These are phyloP conservation scores for Heliocidaris erythrogramma DNA, from an alignment of 35 echinoderm and acorn worm genomes.

Conservation along the genomic window DNA sequence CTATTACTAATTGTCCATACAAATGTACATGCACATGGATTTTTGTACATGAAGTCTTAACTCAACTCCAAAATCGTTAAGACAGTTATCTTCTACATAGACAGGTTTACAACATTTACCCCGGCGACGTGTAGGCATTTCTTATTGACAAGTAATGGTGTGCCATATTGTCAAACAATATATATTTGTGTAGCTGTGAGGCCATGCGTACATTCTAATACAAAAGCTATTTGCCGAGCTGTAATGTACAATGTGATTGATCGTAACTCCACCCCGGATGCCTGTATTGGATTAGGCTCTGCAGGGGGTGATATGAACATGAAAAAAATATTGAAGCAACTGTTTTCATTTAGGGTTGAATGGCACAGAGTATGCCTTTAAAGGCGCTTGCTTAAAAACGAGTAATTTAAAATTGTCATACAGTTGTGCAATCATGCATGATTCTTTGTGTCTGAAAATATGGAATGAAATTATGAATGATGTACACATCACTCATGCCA, in stretches of 20 bases:
- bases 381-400: neutral
- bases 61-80: neutral
- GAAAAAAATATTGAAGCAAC: constrained; percentile 1
- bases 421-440: neutral
- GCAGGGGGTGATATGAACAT: neutral
- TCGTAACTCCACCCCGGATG: neutral
- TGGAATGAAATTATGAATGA: no score
- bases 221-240: neutral
- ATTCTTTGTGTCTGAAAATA: neutral
- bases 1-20: no score
- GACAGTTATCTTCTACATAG: neutral
- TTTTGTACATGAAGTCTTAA: neutral
- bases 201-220: neutral
- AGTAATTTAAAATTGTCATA: neutral
- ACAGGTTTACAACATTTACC: neutral
- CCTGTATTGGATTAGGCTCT: constrained; percentile 3
- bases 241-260: constrained; percentile 3
- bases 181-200: neutral
- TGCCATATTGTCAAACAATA: neutral
- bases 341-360: neutral
- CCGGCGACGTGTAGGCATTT: neutral
- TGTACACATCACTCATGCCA: no score
- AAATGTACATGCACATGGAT: no score
- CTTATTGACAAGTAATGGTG: neutral
- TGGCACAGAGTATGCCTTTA: neutral